Conservation (phyloP, 2,113 vertebrate species). For the Cisticola juncidis region DNA sequence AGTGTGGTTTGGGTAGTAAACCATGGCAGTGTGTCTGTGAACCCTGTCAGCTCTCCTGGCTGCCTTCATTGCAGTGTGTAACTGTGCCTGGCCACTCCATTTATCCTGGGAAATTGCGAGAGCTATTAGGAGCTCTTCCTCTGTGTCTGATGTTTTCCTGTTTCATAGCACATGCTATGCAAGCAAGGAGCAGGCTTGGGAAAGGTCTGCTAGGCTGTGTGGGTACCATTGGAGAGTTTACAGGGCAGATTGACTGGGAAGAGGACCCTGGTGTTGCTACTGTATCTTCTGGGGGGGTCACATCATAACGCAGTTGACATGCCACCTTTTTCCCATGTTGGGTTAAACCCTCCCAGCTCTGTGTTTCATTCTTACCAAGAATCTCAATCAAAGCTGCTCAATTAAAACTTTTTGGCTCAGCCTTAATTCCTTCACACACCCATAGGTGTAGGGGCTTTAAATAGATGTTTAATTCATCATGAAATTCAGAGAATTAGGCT, state of each 20-base stretch:
- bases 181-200: not conserved
- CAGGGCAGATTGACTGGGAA: not conserved
- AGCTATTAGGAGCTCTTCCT: not conserved
- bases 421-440: not conserved
- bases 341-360: not conserved
- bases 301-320: not conserved
- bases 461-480: constrained; percentile 28
- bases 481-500: constrained; percentile 35
- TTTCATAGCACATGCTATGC: not conserved
- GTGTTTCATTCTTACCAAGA: not conserved
- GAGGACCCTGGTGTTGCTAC: not conserved
- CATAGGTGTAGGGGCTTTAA: not conserved
- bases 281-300: not conserved
- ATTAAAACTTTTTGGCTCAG: not conserved
- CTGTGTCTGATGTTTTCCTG: not conserved
- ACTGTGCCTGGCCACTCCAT: not conserved
- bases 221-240: not conserved
- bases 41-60: not conserved
- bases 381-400: not conserved
- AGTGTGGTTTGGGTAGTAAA: not conserved
- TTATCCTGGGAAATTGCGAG: not conserved
- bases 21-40: not conserved
- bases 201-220: not conserved
- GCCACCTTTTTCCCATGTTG: not conserved
- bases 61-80: not conserved